These are phyloP conservation scores for Oceanodroma tethys DNA, from an alignment of 2,113 vertebrate species.

Conservation along the genomic window DNA sequence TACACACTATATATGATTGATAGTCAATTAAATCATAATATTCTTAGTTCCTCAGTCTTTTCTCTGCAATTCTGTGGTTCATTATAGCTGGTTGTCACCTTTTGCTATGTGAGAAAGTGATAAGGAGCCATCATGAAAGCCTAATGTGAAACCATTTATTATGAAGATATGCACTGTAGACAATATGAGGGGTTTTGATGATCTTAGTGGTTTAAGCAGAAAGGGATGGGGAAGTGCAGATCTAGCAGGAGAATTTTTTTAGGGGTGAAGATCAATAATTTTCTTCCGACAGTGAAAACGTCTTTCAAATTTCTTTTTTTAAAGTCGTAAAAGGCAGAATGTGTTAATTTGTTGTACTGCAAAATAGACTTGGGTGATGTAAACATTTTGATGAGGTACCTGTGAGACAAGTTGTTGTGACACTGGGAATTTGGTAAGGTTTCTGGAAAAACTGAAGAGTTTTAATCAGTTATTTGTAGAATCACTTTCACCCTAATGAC, in stretches of 20 bases:
- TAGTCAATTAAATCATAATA: not conserved
- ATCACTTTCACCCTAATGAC: not conserved
- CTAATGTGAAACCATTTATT: conserved; percentile 1
- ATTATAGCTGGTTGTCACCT: not conserved
- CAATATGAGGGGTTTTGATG: not conserved
- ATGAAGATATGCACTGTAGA: not conserved
- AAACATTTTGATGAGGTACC: not conserved
- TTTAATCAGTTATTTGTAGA: not conserved
- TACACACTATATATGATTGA: not conserved
- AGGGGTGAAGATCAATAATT: not conserved
- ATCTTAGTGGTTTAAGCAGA: not conserved
- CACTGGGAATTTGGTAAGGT: not conserved
- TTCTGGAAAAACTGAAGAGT: not conserved
- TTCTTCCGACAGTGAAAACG: not conserved
- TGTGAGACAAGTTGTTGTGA: not conserved
- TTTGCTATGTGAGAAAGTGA: not conserved
- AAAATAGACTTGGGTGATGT: not conserved
- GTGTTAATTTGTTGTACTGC: not conserved
- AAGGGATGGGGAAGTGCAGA: not conserved
- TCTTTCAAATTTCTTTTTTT: not conserved
- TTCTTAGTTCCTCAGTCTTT: not conserved
- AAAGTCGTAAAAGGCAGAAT: not conserved
- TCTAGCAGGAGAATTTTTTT: not conserved
- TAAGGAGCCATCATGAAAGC: not conserved
- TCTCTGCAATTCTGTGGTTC: not conserved